phyloP scores from a whole-genome alignment of 2,797 vertebrate species.

The Melanogrammus aeglefinus region DNA sequence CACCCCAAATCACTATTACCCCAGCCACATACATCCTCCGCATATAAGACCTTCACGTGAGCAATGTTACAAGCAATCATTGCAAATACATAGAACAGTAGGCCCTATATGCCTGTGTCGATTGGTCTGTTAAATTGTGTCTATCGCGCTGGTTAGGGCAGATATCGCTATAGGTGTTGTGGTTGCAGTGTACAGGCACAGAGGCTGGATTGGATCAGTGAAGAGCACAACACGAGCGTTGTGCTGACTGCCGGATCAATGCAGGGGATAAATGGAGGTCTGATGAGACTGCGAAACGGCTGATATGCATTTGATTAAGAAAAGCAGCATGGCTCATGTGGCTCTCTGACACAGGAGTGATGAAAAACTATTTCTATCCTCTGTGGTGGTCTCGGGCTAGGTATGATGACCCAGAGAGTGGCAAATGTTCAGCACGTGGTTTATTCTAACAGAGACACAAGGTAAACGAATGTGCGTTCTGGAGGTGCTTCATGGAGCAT shows the following conservation, averaged over 20 bases:
- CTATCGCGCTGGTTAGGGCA: too few species aligned
- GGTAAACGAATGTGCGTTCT: too few species aligned
- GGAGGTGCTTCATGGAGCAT: too few species aligned
- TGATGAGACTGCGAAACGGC: conserved; percentile 27
- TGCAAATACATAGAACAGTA: background rate
- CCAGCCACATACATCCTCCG: conserved; percentile 52
- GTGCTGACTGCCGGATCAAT: conserved; percentile 32
- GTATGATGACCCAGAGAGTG: too few species aligned
- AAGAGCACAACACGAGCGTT: conserved; percentile 14
- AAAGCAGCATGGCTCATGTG: background rate
- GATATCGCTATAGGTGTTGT: background rate
- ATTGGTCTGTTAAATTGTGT: background rate
- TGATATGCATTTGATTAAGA: conserved; percentile 28
- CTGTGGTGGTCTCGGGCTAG: too few species aligned
- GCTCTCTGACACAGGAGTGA: background rate
- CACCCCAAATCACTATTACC: conserved; percentile 51
- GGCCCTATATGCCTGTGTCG: background rate
- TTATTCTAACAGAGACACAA: too few species aligned
- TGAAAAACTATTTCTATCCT: too few species aligned
- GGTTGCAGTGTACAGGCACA: conserved; percentile 17
- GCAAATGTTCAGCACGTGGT: too few species aligned
- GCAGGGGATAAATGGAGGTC: conserved; percentile 29
- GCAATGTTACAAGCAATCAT: conserved; percentile 8
- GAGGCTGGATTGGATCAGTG: conserved; percentile 24
- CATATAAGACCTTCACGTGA: conserved; percentile 45